Evolutionary conservation across 2,113 vertebrate genomes (phyloP), one percentile per base, ranked within the genome.

Genomic region (Ictalurus punctatus): DNA sequence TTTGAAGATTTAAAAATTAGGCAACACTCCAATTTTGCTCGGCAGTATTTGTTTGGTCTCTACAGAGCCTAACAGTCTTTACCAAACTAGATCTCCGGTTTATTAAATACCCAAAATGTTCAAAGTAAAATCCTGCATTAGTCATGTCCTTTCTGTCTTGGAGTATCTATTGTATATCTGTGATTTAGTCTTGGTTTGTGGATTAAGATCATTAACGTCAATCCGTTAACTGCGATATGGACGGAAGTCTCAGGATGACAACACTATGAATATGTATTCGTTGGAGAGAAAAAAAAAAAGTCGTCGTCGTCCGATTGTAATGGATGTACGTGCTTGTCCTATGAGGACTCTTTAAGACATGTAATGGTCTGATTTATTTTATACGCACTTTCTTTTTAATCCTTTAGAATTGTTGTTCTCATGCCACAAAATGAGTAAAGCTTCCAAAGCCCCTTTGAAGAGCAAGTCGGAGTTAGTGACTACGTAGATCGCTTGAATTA

Each of bases 351-450:
- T 65, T 73, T 73, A 83, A 30, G 37, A 56, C 25, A 23, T 61
- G 6, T 85, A 56, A 48, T 14, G 27, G 37, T 61, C n/a, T 40
- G 82, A 86, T 86, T 86, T 73, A 25, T 86, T 90, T 61, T 63
- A 56, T 21, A 80, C 84, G 90, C 90, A 90, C 86, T 90, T 90
- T 91, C 25, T 44, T 89, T 59, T 58, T 27, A 25, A 13, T 65
- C 23, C 14, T 78, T 83, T 17, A 34, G 13, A 12, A 30, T 86
- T 34, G 48, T 54, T 54, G 27, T 59, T 78, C 19, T 59, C 16
- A n/a, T 88, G 83, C 83, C 86, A 86, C 59, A 44, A 88, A 30
- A 37, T 34, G 59, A 27, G 59, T 61, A 88, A 63, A 48, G 13
- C 81, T 84, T 85, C 71, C 44, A 30, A 61, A 59, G 19, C 67